A percentile compares a stretch with the other conserved stretches of the same genome.
phyloP scores from a whole-genome alignment of 2,888 invertebrate genomes.

The Scaptomyza tumidula region DNA sequence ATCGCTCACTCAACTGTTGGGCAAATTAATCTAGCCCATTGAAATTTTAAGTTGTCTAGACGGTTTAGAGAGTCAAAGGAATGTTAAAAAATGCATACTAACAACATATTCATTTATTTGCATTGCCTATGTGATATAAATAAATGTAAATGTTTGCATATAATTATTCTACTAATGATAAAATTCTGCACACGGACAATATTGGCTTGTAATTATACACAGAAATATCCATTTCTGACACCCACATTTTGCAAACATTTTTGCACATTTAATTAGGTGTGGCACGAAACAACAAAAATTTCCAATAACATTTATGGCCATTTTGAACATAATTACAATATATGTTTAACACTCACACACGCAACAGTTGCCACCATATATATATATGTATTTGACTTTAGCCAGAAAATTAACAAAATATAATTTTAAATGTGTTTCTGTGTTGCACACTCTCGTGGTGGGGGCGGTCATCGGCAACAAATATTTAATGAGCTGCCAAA shows the following conservation, averaged over 20 bases:
- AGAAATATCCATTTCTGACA: slow-evolving; percentile 31
- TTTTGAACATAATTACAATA: slow-evolving; percentile 66
- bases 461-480: slow-evolving; percentile 19
- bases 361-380: slow-evolving; percentile 51
- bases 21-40: slow-evolving; percentile 23
- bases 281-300: slow-evolving; percentile 23
- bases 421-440: slow-evolving; percentile 41
- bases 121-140: too few relatives aligned
- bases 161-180: slow-evolving; percentile 1
- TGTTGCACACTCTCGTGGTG: slow-evolving; percentile 2
- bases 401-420: slow-evolving; percentile 49
- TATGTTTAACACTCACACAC: slow-evolving; percentile 33
- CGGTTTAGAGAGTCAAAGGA: neutral
- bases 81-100: neutral
- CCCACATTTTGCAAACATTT: slow-evolving; percentile 22
- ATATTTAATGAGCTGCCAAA: slow-evolving; percentile 67
- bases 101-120: too few relatives aligned
- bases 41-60: slow-evolving; percentile 47
- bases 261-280: slow-evolving; percentile 32
- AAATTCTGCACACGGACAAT: neutral
- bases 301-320: slow-evolving; percentile 51
- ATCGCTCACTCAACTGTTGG: slow-evolving; percentile 47
- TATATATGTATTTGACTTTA: slow-evolving; percentile 55
- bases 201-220: slow-evolving; percentile 20
- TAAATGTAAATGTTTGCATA: neutral